Evolutionary conservation across 2,888 invertebrate genomes (phyloP).

Genomic region (Metellina segmentata): DNA sequence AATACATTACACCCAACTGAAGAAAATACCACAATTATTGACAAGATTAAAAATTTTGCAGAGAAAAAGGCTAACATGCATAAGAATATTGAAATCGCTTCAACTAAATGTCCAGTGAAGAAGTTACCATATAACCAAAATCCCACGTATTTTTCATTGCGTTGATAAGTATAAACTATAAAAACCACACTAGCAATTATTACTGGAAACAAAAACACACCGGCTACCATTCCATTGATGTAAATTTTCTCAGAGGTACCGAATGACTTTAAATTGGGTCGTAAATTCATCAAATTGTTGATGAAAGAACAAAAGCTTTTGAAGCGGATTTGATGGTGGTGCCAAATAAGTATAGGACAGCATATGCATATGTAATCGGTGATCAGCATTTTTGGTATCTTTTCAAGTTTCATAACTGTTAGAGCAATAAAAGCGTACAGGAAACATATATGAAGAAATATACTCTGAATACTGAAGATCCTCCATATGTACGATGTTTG

Average conservation of each 20-base stretch:
- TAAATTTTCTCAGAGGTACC: background rate
- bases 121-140: background rate
- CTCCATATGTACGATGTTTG: background rate
- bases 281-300: background rate
- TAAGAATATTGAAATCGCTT: background rate
- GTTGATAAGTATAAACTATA: too few relatives aligned
- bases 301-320: background rate
- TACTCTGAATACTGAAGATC: background rate
- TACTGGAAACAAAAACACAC: background rate
- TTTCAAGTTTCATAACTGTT: background rate
- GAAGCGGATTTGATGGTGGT: background rate
- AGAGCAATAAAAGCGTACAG: background rate
- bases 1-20: background rate
- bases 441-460: background rate
- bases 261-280: background rate
- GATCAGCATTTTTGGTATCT: background rate
- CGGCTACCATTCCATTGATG: background rate
- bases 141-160: background rate
- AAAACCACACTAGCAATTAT: background rate
- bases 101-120: background rate
- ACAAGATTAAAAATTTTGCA: conserved; percentile 3
- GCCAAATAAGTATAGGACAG: background rate
- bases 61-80: background rate
- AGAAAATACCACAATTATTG: background rate
- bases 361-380: background rate